Evolutionary conservation across 2,797 vertebrate species (phyloP), one percentile per base, ranked within the genome.

Genomic region (Todus mexicanus): DNA sequence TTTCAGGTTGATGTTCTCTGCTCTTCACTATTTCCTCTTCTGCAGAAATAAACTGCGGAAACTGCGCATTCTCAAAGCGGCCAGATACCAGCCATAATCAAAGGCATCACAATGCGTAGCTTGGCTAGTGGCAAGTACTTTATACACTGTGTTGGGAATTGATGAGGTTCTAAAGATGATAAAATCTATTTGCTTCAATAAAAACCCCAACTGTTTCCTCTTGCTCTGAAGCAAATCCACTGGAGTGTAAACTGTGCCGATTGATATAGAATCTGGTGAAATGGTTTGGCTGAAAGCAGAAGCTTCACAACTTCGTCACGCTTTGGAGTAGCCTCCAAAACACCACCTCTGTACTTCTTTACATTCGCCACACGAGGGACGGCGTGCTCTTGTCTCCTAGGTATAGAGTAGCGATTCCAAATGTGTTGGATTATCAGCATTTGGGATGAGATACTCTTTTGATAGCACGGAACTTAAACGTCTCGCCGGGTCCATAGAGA

Each of bases 271-370:
- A 14, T 50, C 23, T 19, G 19, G n/a, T 53, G 43, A 63, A 80
- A 9, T 8, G 6, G 23, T 77, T 56, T 86, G 16, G 6, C 53
- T 71, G 73, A 35, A 59, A 84, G 48, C 51, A 85, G 47, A 60
- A 65, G 33, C 17, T 51, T 87, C 26, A 4, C 0, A 2, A 18
- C n/a, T 73, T 64, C 51, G 37, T 37, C 2, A 1, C 2, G 0
- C 22, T 56, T 26, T 21, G 51, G 12, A 45, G 33, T 35, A 66
- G 42, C 31, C 29, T 73, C 37, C 14, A 20, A 26, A 51, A 33
- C 40, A 13, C 25, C 27, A 17, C 20, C 22, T 51, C 43, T 51
- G 42, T 42, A 21, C 48, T 87, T 54, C 38, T 57, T 56, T 21
- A 21, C 13, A 1, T 53, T 70, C 1, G 0, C 77, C 69, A 38